These are phyloP conservation scores for Apteryx mantelli DNA, from an alignment of 2,113 vertebrate species.

Conservation along the genomic window DNA sequence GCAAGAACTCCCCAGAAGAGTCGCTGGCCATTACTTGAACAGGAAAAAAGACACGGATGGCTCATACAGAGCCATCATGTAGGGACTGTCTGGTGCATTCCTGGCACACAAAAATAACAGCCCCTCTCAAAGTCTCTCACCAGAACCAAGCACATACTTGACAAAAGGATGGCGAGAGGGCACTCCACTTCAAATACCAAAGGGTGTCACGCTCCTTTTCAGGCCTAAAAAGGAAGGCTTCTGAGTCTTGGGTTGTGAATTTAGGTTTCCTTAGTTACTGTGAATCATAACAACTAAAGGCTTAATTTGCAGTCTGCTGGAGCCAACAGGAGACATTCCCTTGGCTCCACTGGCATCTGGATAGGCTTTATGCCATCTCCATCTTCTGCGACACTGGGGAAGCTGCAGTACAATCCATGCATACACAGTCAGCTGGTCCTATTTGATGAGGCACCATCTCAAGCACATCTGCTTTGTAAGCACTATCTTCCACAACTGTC, in stretches of 20 bases:
- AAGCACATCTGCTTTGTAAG: not conserved
- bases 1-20: not conserved
- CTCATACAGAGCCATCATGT: not conserved
- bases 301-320: constrained; percentile 52
- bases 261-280: constrained; percentile 65
- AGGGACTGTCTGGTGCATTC: not conserved
- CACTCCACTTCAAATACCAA: not conserved
- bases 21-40: not conserved
- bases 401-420: not conserved
- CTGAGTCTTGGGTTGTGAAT: not conserved
- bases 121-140: not conserved
- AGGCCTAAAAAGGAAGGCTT: constrained; percentile 19
- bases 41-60: not conserved
- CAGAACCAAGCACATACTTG: not conserved
- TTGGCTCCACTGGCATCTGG: not conserved
- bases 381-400: not conserved
- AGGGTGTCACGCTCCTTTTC: not conserved
- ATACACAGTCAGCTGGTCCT: not conserved
- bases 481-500: not conserved
- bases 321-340: constrained; percentile 49
- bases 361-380: not conserved
- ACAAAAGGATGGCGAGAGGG: not conserved
- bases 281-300: constrained; percentile 40
- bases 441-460: not conserved
- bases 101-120: not conserved